Percentiles rank a stretch among this genome's conserved stretches.
These are phyloP conservation scores for Proisotoma minuta DNA, from an alignment of 2,888 invertebrate genomes.

Conservation along the genomic window DNA sequence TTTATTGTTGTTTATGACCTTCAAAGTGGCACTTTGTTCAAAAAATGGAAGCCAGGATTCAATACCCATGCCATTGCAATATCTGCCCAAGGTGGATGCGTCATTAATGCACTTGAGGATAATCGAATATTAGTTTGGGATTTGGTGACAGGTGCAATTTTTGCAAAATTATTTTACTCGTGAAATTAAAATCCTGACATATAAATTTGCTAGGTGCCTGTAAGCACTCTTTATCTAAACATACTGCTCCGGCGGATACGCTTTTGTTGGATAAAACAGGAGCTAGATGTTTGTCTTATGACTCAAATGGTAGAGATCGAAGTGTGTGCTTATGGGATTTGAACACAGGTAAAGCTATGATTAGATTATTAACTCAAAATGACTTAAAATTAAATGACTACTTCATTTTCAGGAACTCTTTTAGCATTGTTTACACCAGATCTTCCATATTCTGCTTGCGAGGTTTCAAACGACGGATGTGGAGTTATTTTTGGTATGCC, in stretches of 20 bases:
- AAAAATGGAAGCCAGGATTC: conserved; percentile 83
- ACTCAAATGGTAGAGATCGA: conserved; percentile 65
- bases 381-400: neutral
- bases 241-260: conserved; percentile 69
- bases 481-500: conserved; percentile 58
- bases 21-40: conserved; percentile 82
- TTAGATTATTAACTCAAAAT: neutral
- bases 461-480: conserved; percentile 68
- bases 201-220: conserved; percentile 61
- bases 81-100: conserved; percentile 75
- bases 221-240: conserved; percentile 69
- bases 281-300: conserved; percentile 68
- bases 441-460: conserved; percentile 68
- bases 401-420: conserved; percentile 62
- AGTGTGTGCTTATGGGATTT: conserved; percentile 78
- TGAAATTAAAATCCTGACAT: neutral
- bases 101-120: conserved; percentile 76
- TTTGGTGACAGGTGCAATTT: conserved; percentile 64
- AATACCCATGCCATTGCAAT: conserved; percentile 80
- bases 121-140: conserved; percentile 81
- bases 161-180: neutral
- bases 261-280: conserved; percentile 70
- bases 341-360: conserved; percentile 60
- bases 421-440: conserved; percentile 75
- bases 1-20: conserved; percentile 87